Percentiles rank a stretch among this genome's conserved stretches.
Conservation (phyloP, 2,888 invertebrate genomes). For the Drosophila multiciliata region DNA sequence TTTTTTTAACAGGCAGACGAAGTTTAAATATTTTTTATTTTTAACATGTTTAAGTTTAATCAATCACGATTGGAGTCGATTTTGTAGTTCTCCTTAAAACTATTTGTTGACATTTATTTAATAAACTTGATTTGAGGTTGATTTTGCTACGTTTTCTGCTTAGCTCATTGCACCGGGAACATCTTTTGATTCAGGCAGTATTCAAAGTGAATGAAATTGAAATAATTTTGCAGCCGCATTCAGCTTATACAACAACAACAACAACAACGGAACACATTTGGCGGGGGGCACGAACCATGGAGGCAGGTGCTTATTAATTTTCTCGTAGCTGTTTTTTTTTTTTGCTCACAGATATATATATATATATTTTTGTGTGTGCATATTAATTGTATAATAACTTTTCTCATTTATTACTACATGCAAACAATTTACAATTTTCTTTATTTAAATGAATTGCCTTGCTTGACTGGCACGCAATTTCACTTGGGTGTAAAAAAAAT, state of each 20-base stretch:
- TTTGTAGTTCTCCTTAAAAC: neutral
- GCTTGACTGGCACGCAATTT: conserved; percentile 75
- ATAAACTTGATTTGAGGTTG: neutral
- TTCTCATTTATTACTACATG: conserved; percentile 67
- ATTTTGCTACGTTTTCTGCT: neutral
- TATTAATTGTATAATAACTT: conserved; percentile 77
- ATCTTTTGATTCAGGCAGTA: conserved; percentile 1
- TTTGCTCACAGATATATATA: conserved; percentile 1
- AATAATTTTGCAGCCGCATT: neutral
- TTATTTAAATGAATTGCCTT: conserved; percentile 74
- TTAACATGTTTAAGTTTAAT: neutral
- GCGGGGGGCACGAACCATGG: conserved; percentile 58
- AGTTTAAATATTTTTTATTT: neutral
- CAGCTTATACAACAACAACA: conserved; percentile 20
- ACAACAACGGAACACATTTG: conserved; percentile 30
- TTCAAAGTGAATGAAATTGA: conserved; percentile 7
- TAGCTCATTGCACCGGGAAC: neutral
- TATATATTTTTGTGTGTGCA: conserved; percentile 10
- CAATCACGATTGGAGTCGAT: neutral
- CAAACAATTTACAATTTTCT: conserved; percentile 72
- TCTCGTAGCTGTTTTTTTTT: conserved; percentile 24
- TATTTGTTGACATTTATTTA: neutral
- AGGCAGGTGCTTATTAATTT: conserved; percentile 55
- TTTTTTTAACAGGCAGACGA: neutral
- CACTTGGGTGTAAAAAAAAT: conserved; percentile 56